Evolutionary conservation across 2,888 invertebrate genomes (phyloP), one percentile per base, ranked within the genome.

Genomic region (Glaucopsyche alexis): DNA sequence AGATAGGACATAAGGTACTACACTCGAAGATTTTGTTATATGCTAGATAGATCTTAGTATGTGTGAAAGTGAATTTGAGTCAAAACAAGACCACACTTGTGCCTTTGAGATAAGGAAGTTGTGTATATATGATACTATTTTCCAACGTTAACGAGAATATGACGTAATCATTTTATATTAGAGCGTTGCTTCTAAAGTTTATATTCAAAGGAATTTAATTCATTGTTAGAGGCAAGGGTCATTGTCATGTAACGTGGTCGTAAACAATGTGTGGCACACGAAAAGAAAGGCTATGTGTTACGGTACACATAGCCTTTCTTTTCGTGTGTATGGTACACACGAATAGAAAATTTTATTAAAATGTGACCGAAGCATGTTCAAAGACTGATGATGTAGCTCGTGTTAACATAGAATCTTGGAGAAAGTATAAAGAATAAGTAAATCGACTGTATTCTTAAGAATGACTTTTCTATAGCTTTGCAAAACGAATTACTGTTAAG

Each of bases 41-140:
- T 47, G 49, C 47, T 47, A 69, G 69, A 47, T 69, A 49, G 45
- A 47, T 67, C 67, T 60, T 60, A 60, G 74, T 71, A 66, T 55
- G 72, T 72, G 84, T 82, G 75, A 73, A 82, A 82, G 74, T 71
- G 82, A 82, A 82, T 81, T 79, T 78, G 78, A 81, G 82, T 83
- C 82, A 80, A 81, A 81, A 80, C 81, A 82, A 84, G 84, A 86
- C 86, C 89, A 90, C 85, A 85, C 83, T 85, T 86, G 92, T 92
- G 92, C 92, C 92, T 92, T 60, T 92, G 84, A 87, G 87, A 88
- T 85, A 87, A 85, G 83, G 85, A 87, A 83, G 86, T 89, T 88
- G 88, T 90, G 88, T 88, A 82, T 73, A 67, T 76, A 75, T 64
- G 71, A 75, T 77, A 73, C 74, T 74, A 74, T 77, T 72, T 75